phyloP scores from a whole-genome alignment of 2,888 invertebrate species.

The Eupithecia vulgata region DNA sequence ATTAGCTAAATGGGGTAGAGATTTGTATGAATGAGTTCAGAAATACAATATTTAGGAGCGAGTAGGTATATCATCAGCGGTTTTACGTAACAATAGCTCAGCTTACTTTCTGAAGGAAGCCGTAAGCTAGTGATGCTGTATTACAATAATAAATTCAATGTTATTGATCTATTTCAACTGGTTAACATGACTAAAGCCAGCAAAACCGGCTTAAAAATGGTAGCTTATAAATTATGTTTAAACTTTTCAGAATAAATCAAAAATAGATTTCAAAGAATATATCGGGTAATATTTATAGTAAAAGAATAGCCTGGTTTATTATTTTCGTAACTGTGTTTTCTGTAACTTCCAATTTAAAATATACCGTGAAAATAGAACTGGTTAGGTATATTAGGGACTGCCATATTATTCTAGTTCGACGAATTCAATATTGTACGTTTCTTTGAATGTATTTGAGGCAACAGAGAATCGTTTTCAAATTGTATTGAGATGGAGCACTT shows the following conservation, averaged over 20 bases:
- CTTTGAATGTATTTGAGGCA: conserved; percentile 54
- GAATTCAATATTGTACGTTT: conserved; percentile 57
- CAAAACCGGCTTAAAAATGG: not conserved
- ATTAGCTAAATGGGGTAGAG: too few species aligned
- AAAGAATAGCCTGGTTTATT: not conserved
- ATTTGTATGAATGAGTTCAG: too few species aligned
- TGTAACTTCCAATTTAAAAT: not conserved
- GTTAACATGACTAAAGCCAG: too few species aligned
- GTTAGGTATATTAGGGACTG: conserved; percentile 36
- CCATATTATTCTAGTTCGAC: conserved; percentile 58
- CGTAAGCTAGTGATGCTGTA: too few species aligned
- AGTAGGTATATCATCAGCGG: too few species aligned
- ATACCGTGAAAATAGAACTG: not conserved
- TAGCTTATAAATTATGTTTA: not conserved
- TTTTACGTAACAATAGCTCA: too few species aligned
- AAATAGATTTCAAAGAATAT: not conserved
- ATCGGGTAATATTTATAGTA: not conserved
- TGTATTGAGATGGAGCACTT: conserved; percentile 31
- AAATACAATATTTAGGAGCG: too few species aligned
- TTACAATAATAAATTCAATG: too few species aligned
- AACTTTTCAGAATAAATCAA: not conserved
- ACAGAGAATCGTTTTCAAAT: conserved; percentile 31
- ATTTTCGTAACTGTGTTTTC: not conserved
- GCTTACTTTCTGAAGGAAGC: too few species aligned
- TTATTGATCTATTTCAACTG: too few species aligned